These are phyloP conservation scores for Germaria angustata DNA, from an alignment of 2,888 invertebrate species.

Conservation along the genomic window DNA sequence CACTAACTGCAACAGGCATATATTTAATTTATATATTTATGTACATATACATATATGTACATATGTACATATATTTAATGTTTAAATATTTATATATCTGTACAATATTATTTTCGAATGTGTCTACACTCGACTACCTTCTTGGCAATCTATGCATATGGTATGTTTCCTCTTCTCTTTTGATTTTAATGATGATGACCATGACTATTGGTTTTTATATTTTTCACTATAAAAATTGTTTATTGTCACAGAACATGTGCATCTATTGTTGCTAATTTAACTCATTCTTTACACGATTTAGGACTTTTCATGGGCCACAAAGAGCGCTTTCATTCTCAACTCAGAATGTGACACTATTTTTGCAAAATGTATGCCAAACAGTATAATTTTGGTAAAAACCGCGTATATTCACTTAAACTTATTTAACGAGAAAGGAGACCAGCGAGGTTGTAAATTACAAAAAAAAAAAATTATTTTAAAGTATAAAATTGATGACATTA, in stretches of 20 bases:
- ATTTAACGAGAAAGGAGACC: too few species aligned
- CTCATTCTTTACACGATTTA: neutral
- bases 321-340: too few species aligned
- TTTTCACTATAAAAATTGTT: neutral
- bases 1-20: conserved; percentile 30
- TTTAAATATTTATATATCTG: neutral
- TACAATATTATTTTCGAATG: neutral
- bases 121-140: neutral
- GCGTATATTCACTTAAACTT: too few species aligned
- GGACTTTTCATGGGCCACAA: too few species aligned
- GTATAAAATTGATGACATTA: too few species aligned
- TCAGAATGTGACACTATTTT: too few species aligned
- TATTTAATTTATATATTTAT: conserved; percentile 18
- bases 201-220: neutral
- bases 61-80: neutral
- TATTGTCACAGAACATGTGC: conserved; percentile 33
- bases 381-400: too few species aligned
- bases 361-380: too few species aligned
- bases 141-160: neutral
- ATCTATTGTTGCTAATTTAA: neutral
- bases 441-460: too few species aligned
- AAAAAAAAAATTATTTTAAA: too few species aligned
- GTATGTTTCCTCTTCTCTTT: conserved; percentile 1
- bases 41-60: neutral
- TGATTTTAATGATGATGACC: conserved; percentile 38